A percentile compares a stretch with the other conserved stretches of the same genome.
These are phyloP conservation scores for Alaudala cheleensis DNA, from an alignment of 2,113 vertebrate species.

Conservation along the genomic window DNA sequence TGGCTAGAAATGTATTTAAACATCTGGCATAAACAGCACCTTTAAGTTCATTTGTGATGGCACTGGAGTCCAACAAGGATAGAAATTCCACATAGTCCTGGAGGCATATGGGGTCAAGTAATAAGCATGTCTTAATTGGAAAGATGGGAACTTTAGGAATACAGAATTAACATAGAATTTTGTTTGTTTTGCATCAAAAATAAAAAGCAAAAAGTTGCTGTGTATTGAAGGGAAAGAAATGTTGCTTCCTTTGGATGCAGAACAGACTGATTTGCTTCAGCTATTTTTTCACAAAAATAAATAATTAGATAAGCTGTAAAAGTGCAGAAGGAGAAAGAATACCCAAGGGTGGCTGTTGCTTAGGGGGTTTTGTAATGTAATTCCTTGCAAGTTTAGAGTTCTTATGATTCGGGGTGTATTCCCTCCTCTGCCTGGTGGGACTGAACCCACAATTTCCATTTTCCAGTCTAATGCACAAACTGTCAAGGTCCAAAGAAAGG, in stretches of 20 bases:
- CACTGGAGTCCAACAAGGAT: background rate
- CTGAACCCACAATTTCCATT: background rate
- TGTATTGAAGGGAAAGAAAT: background rate
- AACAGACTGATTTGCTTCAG: background rate
- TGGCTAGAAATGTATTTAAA: background rate
- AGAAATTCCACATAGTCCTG: background rate
- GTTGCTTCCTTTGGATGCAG: background rate
- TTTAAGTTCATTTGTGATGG: background rate
- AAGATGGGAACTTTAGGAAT: background rate
- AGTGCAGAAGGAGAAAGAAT: background rate
- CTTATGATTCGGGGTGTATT: background rate
- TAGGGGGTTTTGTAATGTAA: background rate
- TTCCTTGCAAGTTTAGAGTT: background rate
- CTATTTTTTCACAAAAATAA: background rate
- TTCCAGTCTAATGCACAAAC: background rate
- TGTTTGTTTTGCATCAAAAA: background rate
- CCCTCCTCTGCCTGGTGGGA: background rate
- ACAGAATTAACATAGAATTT: background rate
- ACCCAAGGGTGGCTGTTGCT: background rate
- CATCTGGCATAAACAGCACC: background rate
- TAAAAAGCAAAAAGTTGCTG: background rate
- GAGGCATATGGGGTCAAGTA: background rate
- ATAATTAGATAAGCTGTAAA: background rate
- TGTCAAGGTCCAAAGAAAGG: background rate
- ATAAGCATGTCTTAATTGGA: background rate